Percentiles rank a stretch among this genome's conserved stretches.
Evolutionary conservation across 64 coral and sea anemone species (phyloP).

Genomic region (Stichodactyla helianthus): DNA sequence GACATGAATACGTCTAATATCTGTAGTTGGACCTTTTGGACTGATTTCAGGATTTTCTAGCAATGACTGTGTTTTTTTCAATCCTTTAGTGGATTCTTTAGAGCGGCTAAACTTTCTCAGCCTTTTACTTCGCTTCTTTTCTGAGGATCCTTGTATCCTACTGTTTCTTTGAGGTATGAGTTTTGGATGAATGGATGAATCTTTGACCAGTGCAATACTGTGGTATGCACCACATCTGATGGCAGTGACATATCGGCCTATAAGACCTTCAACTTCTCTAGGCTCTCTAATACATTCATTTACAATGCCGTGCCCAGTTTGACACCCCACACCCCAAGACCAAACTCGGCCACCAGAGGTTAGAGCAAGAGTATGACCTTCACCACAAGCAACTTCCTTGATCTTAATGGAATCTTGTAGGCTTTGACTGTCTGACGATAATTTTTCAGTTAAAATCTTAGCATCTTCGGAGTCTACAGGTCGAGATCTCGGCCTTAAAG

Average conservation of each 20-base stretch:
- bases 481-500: neutral
- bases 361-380: conserved; percentile 70
- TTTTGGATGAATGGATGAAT: conserved; percentile 10
- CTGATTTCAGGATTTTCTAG: neutral
- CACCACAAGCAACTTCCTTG: conserved; percentile 72
- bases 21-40: conserved; percentile 5
- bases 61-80: conserved; percentile 7
- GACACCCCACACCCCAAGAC: conserved; percentile 89
- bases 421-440: neutral
- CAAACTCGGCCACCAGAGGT: conserved; percentile 68
- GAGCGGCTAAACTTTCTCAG: neutral
- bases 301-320: conserved; percentile 53
- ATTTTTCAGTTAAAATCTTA: neutral
- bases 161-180: conserved; percentile 3
- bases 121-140: conserved; percentile 12
- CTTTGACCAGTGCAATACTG: conserved; percentile 72
- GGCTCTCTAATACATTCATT: conserved; percentile 43
- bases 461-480: conserved; percentile 10
- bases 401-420: conserved; percentile 4
- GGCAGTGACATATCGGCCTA: conserved; percentile 62
- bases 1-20: neutral
- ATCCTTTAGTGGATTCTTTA: conserved; percentile 11
- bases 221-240: conserved; percentile 85
- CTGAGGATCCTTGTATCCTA: neutral
- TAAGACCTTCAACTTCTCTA: conserved; percentile 48